Evolutionary conservation across 35 echinoderm and acorn worm species (phyloP).

Genomic region (Hemicentrotus pulcherrimus): DNA sequence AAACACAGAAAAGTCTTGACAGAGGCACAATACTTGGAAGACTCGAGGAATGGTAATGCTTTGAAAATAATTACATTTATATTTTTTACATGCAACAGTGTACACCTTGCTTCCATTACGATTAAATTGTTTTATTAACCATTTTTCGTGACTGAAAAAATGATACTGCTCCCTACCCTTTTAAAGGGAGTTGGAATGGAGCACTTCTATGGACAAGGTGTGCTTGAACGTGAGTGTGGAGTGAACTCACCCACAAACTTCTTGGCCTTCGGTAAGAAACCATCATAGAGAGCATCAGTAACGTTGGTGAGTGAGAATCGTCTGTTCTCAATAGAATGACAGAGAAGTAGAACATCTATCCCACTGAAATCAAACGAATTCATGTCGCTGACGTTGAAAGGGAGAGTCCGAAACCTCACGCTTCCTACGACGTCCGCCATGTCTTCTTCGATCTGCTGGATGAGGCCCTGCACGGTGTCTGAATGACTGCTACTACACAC

Average conservation of each 20-base stretch:
- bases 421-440: constrained; percentile 9
- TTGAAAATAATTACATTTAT: no score
- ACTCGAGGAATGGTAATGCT: no score
- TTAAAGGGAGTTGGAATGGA: no score
- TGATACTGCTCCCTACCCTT: no score
- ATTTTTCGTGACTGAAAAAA: no score
- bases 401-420: neutral
- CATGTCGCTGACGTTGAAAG: constrained; percentile 35
- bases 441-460: neutral
- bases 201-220: no score
- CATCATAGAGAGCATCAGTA: constrained; percentile 31
- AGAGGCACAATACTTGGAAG: no score
- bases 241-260: neutral
- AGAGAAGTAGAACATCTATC: constrained; percentile 32
- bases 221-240: no score
- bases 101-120: no score
- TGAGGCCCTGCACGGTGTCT: neutral
- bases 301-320: constrained; percentile 16
- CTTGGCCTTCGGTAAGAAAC: neutral
- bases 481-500: neutral
- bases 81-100: no score
- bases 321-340: constrained; percentile 40
- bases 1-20: no score
- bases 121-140: no score
- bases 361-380: neutral